Evolutionary conservation across 35 echinoderm and acorn worm genomes (phyloP), one percentile per base, ranked within the genome.

Genomic region (Eucidaris tribuloides): DNA sequence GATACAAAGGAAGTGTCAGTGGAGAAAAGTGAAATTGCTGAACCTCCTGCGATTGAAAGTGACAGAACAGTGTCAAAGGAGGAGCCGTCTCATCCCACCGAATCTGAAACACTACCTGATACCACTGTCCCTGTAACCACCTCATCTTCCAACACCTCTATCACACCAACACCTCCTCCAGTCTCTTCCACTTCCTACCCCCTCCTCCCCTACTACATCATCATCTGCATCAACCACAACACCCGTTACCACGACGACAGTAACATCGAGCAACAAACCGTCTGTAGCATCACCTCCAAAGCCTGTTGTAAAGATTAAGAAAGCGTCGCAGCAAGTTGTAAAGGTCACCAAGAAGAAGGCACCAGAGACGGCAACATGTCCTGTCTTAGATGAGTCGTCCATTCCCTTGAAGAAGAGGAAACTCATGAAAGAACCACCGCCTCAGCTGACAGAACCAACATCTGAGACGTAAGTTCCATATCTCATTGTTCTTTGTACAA

Each of bases 351-450:
- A 74, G 68, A 74, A 74, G 68, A 74, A 74, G 68, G 41, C 40
- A 25, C 68, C 68, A 41, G 68, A 65, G 80, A 41, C 41, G 5
- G 66, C 58, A 33, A 81, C 58, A 35, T 11, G 28, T 74, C 68
- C 81, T 0, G 41, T 61, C 19, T 41, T 94, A 20, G 92, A 94
- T 46, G 92, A 94, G 54, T 94, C 92, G 1, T 94, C 92, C 11
- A 94, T 89, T 18, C 92, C 92, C 0, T 71, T 94, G 42, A 94
- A 94, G 63, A 94, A 94, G 65, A 65, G 92, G 50, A 94, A 94
- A 62, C 77, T 94, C 41, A 94, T 94, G 92, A 94, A 94, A 40
- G 66, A 94, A 24, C 92, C 87, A 3, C 74, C 81, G 22, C 79
- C 87, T 58, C 79, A 89, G 71, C 79, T 83, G 45, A 89, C 79